Percentiles rank a stretch among this genome's conserved stretches.
Conservation (phyloP, 2,888 invertebrate species). For the Choreutis nemorana region DNA sequence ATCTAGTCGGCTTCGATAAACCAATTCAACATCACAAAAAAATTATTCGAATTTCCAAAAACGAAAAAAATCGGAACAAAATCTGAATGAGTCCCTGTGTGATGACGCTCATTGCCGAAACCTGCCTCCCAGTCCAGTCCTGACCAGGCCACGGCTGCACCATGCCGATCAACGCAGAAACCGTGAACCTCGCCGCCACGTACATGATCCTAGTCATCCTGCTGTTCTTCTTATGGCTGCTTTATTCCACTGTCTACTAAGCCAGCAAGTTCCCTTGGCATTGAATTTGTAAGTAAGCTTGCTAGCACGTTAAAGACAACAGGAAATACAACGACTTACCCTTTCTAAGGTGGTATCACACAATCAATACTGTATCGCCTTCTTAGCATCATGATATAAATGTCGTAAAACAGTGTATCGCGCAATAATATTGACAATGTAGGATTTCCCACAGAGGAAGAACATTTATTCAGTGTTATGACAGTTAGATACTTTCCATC, state of each 20-base stretch:
- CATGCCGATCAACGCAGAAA: slow-evolving; percentile 68
- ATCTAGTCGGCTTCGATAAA: background rate
- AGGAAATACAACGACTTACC: too few relatives aligned
- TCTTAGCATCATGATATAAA: too few relatives aligned
- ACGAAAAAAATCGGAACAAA: slow-evolving; percentile 16
- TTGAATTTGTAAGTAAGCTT: too few relatives aligned
- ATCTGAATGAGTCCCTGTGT: slow-evolving; percentile 36
- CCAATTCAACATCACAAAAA: slow-evolving; percentile 1
- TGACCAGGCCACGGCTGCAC: slow-evolving; percentile 23
- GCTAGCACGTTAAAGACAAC: too few relatives aligned
- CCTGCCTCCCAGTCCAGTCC: slow-evolving; percentile 17
- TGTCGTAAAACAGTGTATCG: too few relatives aligned
- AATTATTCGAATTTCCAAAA: slow-evolving; percentile 2
- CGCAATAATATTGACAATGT: too few relatives aligned
- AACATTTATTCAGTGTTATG: too few relatives aligned
- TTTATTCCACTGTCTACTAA: slow-evolving; percentile 69
- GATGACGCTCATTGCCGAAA: too few relatives aligned
- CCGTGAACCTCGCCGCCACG: slow-evolving; percentile 73
- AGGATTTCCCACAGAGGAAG: too few relatives aligned
- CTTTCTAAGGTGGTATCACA: too few relatives aligned
- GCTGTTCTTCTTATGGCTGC: slow-evolving; percentile 71
- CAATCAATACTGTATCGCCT: too few relatives aligned
- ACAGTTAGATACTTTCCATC: too few relatives aligned
- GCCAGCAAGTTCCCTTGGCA: slow-evolving; percentile 6
- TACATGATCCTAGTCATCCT: slow-evolving; percentile 74